Base-by-base conservation (phyloP, 2,888 invertebrate species). In the Machimus atricapillus region DNA sequence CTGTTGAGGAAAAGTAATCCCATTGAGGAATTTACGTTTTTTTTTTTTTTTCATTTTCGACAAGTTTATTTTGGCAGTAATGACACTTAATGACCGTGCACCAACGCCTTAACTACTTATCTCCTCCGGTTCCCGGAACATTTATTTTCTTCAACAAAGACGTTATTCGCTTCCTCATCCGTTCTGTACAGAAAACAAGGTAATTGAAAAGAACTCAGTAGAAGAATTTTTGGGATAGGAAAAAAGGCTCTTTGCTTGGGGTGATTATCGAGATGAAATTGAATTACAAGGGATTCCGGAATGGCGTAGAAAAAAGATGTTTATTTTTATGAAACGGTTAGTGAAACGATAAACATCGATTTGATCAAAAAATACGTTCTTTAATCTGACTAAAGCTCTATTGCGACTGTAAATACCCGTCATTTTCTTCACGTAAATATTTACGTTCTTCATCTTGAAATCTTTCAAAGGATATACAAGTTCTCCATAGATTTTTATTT, bases 1-100 rank as follows among this genome's bases (percentile, higher is more conserved):
- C 93, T 93, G 89, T 34, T 85, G 86, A 85, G 56, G 19, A 46
- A 87, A 81, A 87, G 78, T 19, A 73, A 83, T 66, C 37, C 7
- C 37, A 86, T 43, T 46, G 27, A 56, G 8, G 23, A 78, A 16
- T 81, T 81, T 46, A 27, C 31, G 43, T 4, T n/a, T 66, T 34
- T 58, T 78, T 27, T 14, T n/a, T 56, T 66, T 56, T 34, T 58
- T 78, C 43, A 23, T n/a, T 56, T 66, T 56, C 82, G 40, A 82
- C 14, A 82, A 82, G 34, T 77, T 77, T 77, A 77, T 77, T 77
- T 16, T 81, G 23, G 46, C 79, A 79, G 79, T 43, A 52, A 81
- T 16, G 66, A 76, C 76, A 2, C 40, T 37, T 76, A 76, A 76
- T 76, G 40, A 76, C 76, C 40, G 14, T 27, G 76, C 40, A 34